Base-by-base conservation (phyloP, 1,140 invertebrate genomes). In the Neodiprion fabricii region DNA sequence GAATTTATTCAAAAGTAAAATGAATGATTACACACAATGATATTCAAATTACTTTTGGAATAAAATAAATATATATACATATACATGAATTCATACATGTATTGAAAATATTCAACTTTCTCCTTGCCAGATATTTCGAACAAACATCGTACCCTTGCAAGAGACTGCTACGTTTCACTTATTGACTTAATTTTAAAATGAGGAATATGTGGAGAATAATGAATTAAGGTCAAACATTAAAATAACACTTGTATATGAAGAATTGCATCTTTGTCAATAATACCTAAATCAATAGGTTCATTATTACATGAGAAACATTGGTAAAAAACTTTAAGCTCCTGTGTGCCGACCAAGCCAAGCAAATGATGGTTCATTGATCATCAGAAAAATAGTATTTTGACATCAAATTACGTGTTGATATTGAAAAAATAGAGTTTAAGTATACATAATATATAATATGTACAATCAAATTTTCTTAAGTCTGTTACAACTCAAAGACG, bases 121-220 rank as follows among this genome's bases (percentile, higher is more conserved):
- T 9, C 53, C 9, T 61, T 61, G 53, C 53, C 53, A 61, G 53
- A 61, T 61, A 61, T 61, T 61, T 61, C n/a, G 53, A 61, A 17
- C 53, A 17, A 61, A 61, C n/a, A 61, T 61, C 53, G 53, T 61
- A 61, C 53, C 53, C 53, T 61, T 61, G 53, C 53, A 61, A 61
- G 53, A 61, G 11, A 61, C n/a, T 61, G 53, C 53, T 17, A 61
- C 4, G 3, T 17, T 12, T 61, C n/a, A 17, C 5, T 61, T 17
- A 17, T 61, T 61, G 53, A 61, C 53, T 61, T 61, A 9, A 61
- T 12, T 61, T 61, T 17, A 61, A 61, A 61, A 61, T 61, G 11
- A 17, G 53, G 53, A 61, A 17, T 4, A 61, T 61, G 53, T 61
- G 53, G 53, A 61, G 3, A 12, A 61, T 14, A 3, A 17, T 17